These are phyloP conservation scores for Tragelaphus scriptus DNA, from an alignment of 2,113 vertebrate species.

Conservation along the genomic window DNA sequence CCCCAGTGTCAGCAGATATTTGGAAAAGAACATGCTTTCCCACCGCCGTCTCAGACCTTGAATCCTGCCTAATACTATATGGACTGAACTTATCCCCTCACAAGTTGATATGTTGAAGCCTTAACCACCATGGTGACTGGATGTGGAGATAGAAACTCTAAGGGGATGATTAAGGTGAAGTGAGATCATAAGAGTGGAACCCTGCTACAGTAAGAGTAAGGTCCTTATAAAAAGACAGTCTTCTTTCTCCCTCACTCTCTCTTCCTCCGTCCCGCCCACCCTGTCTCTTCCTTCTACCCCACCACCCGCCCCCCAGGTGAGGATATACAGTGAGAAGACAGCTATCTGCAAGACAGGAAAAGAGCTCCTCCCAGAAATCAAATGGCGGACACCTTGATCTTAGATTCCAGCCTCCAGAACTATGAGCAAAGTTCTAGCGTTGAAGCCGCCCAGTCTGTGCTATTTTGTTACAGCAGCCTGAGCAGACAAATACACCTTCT, in stretches of 20 bases:
- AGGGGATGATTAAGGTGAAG: neutral
- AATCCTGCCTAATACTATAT: neutral
- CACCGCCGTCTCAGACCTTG: neutral
- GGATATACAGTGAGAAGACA: neutral
- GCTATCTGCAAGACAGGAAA: neutral
- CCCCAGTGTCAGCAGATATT: neutral
- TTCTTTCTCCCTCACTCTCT: neutral
- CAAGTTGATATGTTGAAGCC: neutral
- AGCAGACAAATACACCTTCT: neutral
- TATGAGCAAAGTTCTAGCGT: neutral
- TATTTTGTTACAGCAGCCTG: neutral
- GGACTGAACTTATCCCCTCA: neutral
- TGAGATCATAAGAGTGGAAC: neutral
- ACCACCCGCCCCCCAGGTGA: neutral
- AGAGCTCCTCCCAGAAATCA: neutral
- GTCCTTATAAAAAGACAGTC: neutral
- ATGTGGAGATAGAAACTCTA: neutral
- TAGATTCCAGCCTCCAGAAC: neutral
- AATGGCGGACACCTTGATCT: neutral
- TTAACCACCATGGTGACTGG: neutral
- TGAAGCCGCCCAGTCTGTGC: neutral
- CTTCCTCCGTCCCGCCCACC: fast-evolving
- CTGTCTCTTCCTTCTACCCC: neutral
- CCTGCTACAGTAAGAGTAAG: neutral
- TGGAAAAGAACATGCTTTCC: neutral